These are phyloP conservation scores for Myotis brandtii DNA, from an alignment of 2,113 vertebrate genomes.

Conservation along the genomic window DNA sequence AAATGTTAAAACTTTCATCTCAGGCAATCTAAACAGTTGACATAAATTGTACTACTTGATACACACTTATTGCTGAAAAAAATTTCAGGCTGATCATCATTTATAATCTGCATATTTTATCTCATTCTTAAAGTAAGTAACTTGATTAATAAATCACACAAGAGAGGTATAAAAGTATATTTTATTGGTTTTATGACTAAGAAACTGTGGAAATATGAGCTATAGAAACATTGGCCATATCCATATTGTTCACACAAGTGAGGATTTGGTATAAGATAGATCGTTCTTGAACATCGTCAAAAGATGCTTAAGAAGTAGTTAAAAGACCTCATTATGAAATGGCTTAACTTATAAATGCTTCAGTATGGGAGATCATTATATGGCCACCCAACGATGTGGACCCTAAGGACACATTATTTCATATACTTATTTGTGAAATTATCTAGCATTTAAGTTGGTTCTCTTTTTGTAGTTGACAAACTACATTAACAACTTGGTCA, in stretches of 20 bases:
- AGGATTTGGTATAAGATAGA: background rate
- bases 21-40: background rate
- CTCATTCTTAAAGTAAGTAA: background rate
- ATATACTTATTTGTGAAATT: background rate
- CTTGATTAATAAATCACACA: constrained; percentile 12
- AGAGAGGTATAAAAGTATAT: background rate
- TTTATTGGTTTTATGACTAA: constrained; percentile 45
- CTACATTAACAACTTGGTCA: background rate
- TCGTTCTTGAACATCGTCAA: background rate
- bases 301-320: background rate
- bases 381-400: background rate
- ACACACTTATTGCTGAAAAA: background rate
- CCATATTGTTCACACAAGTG: background rate
- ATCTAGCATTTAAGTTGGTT: background rate
- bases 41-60: background rate
- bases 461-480: constrained; percentile 4
- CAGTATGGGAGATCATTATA: background rate
- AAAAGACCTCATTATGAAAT: constrained; percentile 13
- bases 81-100: background rate
- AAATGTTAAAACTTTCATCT: background rate
- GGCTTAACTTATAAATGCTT: background rate
- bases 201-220: background rate
- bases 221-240: constrained; percentile 4
- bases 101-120: constrained; percentile 7
- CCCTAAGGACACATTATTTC: background rate